phyloP scores from a whole-genome alignment of 2,797 vertebrate species.

The Sylvilagus floridanus region DNA sequence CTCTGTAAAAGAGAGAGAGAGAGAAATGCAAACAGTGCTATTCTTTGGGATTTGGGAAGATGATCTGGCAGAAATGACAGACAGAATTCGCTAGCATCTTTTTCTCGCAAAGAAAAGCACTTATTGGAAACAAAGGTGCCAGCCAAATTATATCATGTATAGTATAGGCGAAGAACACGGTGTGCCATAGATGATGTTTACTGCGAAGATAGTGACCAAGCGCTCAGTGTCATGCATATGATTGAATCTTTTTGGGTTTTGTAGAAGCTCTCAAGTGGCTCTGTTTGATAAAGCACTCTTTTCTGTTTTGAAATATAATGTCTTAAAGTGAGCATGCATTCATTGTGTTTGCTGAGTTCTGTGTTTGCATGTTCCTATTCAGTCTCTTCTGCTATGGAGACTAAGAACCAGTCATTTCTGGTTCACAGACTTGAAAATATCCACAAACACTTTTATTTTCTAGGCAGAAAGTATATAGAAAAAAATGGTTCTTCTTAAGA shows the following conservation, averaged over 20 bases:
- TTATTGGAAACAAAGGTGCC: neutral
- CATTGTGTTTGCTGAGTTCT: constrained; percentile 49
- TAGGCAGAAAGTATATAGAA: constrained; percentile 52
- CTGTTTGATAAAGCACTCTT: constrained; percentile 58
- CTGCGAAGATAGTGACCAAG: constrained; percentile 45
- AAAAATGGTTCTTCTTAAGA: constrained; percentile 66
- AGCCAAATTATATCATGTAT: neutral
- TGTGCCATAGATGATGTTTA: constrained; percentile 30
- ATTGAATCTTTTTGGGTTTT: constrained; percentile 53
- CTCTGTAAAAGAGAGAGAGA: neutral
- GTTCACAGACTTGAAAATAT: neutral
- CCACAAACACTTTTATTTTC: constrained; percentile 34
- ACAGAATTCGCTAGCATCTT: neutral
- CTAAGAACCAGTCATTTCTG: neutral
- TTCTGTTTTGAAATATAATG: constrained; percentile 72
- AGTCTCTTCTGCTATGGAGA: constrained; percentile 27
- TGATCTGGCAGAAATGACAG: constrained; percentile 55
- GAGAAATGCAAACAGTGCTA: constrained; percentile 42
- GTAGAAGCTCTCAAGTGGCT: constrained; percentile 60
- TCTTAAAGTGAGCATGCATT: constrained; percentile 62
- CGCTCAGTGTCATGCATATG: neutral
- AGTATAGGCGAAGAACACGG: neutral
- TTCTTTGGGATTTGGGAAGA: constrained; percentile 45
- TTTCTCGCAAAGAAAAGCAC: constrained; percentile 43
- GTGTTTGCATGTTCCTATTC: neutral